Conservation (phyloP, 2,797 vertebrate species). For the Champsocephalus gunnari region DNA sequence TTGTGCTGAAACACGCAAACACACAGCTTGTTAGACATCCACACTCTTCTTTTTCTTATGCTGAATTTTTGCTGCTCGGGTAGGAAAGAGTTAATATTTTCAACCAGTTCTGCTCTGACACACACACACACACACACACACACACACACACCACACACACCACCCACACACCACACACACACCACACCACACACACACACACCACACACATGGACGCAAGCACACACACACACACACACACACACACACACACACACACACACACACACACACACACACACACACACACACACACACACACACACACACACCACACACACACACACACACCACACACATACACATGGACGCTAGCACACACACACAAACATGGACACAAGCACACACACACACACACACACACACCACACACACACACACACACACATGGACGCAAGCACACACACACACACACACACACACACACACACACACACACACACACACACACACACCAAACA, state of each 20-base stretch:
- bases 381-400: constrained; percentile 52
- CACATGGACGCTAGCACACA: constrained; percentile 35
- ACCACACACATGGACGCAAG: constrained; percentile 10
- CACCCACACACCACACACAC: constrained; percentile 33
- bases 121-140: constrained; percentile 63
- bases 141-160: constrained; percentile 58
- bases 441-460: constrained; percentile 4
- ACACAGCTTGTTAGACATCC: constrained; percentile 58
- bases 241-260: constrained; percentile 27
- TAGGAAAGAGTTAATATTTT: constrained; percentile 83
- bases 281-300: constrained; percentile 7
- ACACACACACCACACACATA: constrained; percentile 62
- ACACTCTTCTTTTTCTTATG: constrained; percentile 54
- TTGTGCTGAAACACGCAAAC: constrained; percentile 39
- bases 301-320: constrained; percentile 4
- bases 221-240: constrained; percentile 39
- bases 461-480: constrained; percentile 1
- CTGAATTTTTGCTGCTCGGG: constrained; percentile 68
- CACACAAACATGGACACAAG: constrained; percentile 46
- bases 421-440: constrained; percentile 15
- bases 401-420: constrained; percentile 48
- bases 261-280: constrained; percentile 59
- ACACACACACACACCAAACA: constrained; percentile 10
- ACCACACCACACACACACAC: constrained; percentile 35
- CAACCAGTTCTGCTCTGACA: constrained; percentile 80